Percentiles rank a stretch among this genome's conserved stretches.
Evolutionary conservation across 2,888 invertebrate genomes (phyloP).

Genomic region (Zeuzera pyrina): DNA sequence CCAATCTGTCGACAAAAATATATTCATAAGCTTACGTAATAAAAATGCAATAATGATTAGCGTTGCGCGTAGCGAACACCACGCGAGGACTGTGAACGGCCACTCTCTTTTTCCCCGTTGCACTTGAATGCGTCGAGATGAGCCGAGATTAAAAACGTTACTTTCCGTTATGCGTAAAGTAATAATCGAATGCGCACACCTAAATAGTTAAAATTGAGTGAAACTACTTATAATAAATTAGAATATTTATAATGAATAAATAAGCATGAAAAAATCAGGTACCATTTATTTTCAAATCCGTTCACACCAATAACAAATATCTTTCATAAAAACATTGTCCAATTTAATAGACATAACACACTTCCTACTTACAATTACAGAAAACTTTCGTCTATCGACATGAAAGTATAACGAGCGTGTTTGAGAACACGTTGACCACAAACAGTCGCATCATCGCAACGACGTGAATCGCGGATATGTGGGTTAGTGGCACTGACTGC

Average conservation of each 20-base stretch:
- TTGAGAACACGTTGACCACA: constrained; percentile 56
- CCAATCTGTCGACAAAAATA: constrained; percentile 59
- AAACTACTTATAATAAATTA: no score
- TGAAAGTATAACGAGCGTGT: constrained; percentile 67
- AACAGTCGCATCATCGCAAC: constrained; percentile 55
- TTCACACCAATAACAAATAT: no score
- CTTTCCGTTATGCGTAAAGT: constrained; percentile 18
- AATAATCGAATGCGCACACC: no score
- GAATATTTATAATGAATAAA: no score
- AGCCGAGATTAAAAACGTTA: constrained; percentile 29
- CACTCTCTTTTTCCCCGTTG: constrained; percentile 63
- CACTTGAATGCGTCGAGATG: constrained; percentile 41
- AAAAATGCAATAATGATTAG: constrained; percentile 38
- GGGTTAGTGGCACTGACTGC: constrained; percentile 56
- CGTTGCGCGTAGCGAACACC: constrained; percentile 38
- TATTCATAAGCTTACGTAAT: constrained; percentile 51
- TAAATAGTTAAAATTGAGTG: no score
- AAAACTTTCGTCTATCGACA: constrained; percentile 60
- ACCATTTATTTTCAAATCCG: no score
- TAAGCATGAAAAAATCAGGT: no score
- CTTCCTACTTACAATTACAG: constrained; percentile 30
- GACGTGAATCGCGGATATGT: constrained; percentile 58
- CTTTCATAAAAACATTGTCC: no score
- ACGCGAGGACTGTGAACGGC: constrained; percentile 41
- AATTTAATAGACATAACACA: no score